Percentiles rank a stretch among this genome's conserved stretches.
Evolutionary conservation across 2,888 invertebrate species (phyloP).

Genomic region (Pammene aurita): DNA sequence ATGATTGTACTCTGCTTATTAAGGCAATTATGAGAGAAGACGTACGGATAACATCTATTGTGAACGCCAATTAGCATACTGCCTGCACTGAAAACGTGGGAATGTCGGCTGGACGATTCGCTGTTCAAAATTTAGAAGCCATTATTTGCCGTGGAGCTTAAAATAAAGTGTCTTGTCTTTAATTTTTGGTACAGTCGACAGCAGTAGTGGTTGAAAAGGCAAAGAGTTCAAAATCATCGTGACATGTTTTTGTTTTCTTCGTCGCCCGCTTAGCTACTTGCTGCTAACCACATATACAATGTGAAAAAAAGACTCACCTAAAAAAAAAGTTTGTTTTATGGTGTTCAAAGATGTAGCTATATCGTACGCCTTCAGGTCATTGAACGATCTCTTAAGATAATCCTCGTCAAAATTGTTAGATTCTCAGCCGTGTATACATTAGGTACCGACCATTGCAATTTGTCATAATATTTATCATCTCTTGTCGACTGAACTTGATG

Average conservation of each 20-base stretch:
- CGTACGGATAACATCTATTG: conserved; percentile 64
- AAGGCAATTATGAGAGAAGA: conserved; percentile 72
- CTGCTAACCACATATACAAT: too few relatives aligned
- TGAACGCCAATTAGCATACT: conserved; percentile 63
- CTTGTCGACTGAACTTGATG: conserved; percentile 20
- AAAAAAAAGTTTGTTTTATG: background rate
- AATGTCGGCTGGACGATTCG: conserved; percentile 46
- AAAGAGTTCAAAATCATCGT: too few relatives aligned
- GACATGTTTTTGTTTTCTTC: too few relatives aligned
- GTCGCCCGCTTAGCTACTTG: too few relatives aligned
- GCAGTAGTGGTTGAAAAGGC: too few relatives aligned
- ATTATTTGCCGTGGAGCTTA: background rate
- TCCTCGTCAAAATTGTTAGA: conserved; percentile 13
- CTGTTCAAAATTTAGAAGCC: conserved; percentile 32
- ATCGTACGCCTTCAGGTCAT: background rate
- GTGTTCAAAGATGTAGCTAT: background rate
- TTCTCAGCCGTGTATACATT: conserved; percentile 20
- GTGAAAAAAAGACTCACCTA: too few relatives aligned
- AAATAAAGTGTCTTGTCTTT: background rate
- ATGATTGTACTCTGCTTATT: conserved; percentile 72
- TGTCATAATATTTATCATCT: conserved; percentile 32
- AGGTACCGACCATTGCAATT: conserved; percentile 21
- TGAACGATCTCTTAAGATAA: background rate
- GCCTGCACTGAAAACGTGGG: conserved; percentile 55
- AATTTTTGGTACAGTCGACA: background rate